A percentile compares a stretch with the other conserved stretches of the same genome.
phyloP scores from a whole-genome alignment of 1,140 invertebrate genomes.

The Drepana arcuata region DNA sequence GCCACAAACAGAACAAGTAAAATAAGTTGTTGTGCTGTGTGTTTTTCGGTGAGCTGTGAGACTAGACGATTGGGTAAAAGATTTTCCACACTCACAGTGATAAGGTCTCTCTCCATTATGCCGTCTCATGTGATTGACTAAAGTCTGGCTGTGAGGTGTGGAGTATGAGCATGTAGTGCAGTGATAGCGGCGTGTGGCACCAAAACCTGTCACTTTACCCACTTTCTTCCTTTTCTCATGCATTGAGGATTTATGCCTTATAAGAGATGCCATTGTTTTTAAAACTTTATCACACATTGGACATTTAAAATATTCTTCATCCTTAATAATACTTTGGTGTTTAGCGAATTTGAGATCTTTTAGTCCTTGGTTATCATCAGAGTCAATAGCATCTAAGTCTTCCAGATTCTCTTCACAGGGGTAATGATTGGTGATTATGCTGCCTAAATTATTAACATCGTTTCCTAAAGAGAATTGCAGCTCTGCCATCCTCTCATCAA shows the following conservation, averaged over 20 bases:
- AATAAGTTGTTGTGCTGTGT: constrained; percentile 64
- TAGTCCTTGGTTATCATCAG: no score
- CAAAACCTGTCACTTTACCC: constrained; percentile 52
- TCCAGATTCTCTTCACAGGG: not conserved
- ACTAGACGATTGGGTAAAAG: constrained; percentile 71
- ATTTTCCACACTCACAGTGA: constrained; percentile 73
- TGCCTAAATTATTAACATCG: no score
- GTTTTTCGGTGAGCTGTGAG: constrained; percentile 65
- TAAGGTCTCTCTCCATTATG: constrained; percentile 73
- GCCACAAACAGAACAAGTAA: constrained; percentile 75
- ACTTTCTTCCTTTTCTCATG: constrained; percentile 47
- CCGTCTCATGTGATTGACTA: constrained; percentile 62
- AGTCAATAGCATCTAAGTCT: not conserved
- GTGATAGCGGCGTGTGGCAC: constrained; percentile 43
- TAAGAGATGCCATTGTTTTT: constrained; percentile 33
- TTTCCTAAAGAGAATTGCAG: no score
- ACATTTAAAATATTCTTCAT: constrained; percentile 33
- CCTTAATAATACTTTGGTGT: no score
- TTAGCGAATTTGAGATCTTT: no score
- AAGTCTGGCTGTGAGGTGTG: constrained; percentile 62
- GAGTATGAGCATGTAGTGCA: constrained; percentile 57
- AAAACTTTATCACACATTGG: constrained; percentile 39
- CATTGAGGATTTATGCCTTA: constrained; percentile 40
- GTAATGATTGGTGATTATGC: no score
- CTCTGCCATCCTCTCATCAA: constrained; percentile 29